Percentiles rank a stretch among this genome's conserved stretches.
phyloP scores from a whole-genome alignment of 2,113 vertebrate genomes.

The Colius striatus region DNA sequence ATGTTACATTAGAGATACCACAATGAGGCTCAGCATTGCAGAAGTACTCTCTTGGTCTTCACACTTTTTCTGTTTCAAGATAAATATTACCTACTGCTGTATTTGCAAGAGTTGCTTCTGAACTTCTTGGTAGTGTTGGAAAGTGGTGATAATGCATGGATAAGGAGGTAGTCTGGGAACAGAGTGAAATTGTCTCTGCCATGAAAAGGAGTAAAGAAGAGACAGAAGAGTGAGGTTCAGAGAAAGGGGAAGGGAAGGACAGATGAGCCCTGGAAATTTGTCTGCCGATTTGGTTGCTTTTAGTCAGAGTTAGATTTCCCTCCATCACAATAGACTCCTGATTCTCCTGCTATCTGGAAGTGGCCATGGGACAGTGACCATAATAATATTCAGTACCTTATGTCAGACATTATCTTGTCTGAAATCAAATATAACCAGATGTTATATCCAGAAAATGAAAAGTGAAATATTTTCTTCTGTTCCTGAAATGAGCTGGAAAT shows the following conservation, averaged over 20 bases:
- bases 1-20: background rate
- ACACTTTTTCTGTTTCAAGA: background rate
- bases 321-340: background rate
- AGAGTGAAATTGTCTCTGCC: background rate
- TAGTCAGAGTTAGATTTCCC: background rate
- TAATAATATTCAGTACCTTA: background rate
- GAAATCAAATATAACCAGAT: background rate
- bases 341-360: background rate
- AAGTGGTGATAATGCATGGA: background rate
- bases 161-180: background rate
- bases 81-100: background rate
- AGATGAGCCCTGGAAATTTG: background rate
- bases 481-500: background rate
- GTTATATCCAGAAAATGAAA: background rate
- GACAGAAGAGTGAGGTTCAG: background rate
- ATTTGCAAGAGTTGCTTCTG: background rate
- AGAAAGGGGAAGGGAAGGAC: background rate
- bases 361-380: background rate
- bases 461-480: background rate
- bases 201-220: background rate
- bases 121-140: background rate
- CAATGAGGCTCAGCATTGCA: background rate
- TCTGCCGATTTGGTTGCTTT: background rate
- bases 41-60: background rate
- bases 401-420: background rate